Evolutionary conservation across 2,797 vertebrate genomes (phyloP), one percentile per base, ranked within the genome.

Genomic region (Diceros bicornis): DNA sequence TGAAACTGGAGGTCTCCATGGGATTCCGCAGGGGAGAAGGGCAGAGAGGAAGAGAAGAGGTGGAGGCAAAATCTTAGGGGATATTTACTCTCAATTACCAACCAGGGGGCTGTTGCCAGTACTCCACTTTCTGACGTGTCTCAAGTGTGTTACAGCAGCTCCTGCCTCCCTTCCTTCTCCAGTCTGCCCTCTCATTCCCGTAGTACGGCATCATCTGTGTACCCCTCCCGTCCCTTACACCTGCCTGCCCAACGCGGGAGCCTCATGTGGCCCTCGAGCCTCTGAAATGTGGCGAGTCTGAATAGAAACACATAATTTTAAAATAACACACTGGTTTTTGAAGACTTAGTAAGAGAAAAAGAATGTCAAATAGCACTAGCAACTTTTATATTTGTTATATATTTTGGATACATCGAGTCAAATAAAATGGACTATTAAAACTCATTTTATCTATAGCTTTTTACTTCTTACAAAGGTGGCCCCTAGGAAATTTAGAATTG

Each of bases 71-170:
- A 12, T 27, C 13, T 47, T 7, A 13, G 85, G 41, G 55, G 55
- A 23, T 11, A 0, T 34, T 44, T n/a, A n/a, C 2, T 27, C 34
- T 14, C 57, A 21, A 4, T 21, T 3, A 11, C 68, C 0, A 25
- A 18, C 29, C 16, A 2, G 37, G 12, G 32, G 4, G 3, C 47
- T 27, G 44, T 44, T 37, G n/a, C 21, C 32, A 13, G 41, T 0
- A 4, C 11, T 41, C 9, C 8, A 27, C 44, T 29, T 66, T n/a
- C 88, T 41, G 61, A 68, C n/a, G 7, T 16, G 14, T 59, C 55
- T 37, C 55, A 6, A 11, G n/a, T 34, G 23, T 59, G 34, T 79
- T 41, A 37, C 27, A 11, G 14, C n/a, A 59, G 23, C 14, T 1
- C n/a, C 52, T 27, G 14, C 0, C 2, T 16, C 34, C 55, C 57